These are phyloP conservation scores for Stigmatopora nigra DNA, from an alignment of 2,113 vertebrate genomes.

Conservation along the genomic window DNA sequence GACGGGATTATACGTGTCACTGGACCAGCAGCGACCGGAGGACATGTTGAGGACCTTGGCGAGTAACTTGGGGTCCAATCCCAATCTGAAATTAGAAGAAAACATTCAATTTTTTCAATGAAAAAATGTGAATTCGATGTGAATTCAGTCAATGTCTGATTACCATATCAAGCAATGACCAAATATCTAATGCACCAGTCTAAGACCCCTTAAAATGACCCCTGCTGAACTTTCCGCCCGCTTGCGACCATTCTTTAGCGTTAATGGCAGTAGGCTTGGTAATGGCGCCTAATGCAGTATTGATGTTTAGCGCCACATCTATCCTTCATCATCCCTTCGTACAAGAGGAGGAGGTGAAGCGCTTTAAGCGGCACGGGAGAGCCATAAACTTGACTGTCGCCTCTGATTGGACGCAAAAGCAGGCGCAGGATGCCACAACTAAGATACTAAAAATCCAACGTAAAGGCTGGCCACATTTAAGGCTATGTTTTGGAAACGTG, in stretches of 20 bases:
- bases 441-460: conserved; percentile 37
- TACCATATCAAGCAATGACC: too few relatives aligned
- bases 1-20: conserved; percentile 92
- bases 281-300: conserved; percentile 74
- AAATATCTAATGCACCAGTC: too few relatives aligned
- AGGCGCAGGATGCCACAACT: conserved; percentile 34
- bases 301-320: conserved; percentile 70
- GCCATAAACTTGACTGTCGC: conserved; percentile 60
- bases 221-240: conserved; percentile 54
- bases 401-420: conserved; percentile 27
- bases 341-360: conserved; percentile 47
- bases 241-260: conserved; percentile 62
- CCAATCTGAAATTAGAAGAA: conserved; percentile 77
- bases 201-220: conserved; percentile 51
- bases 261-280: conserved; percentile 64
- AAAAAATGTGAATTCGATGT: too few relatives aligned
- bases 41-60: conserved; percentile 94
- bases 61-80: conserved; percentile 92
- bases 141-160: too few relatives aligned
- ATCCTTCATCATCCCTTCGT: conserved; percentile 65
- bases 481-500: conserved; percentile 56
- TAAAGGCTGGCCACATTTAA: conserved; percentile 64
- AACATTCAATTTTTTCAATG: too few relatives aligned
- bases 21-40: conserved; percentile 97
- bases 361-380: conserved; percentile 56